Evolutionary conservation across 2,888 invertebrate species (phyloP), one percentile per base, ranked within the genome.

Genomic region (Lamellibrachia columna): DNA sequence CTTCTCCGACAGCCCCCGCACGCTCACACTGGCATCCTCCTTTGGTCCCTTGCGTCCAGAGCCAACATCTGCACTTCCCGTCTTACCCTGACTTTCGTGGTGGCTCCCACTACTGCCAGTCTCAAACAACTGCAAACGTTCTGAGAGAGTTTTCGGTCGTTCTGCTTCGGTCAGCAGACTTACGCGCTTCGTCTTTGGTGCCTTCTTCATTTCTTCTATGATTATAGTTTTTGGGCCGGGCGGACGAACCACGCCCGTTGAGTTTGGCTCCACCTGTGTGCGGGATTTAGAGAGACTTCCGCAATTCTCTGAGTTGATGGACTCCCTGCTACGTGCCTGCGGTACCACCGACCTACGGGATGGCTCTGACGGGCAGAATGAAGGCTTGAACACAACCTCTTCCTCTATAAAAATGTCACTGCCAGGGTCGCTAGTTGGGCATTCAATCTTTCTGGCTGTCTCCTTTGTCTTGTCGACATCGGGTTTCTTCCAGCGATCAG

Each of bases 1-100:
- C 53, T 53, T 91, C 91, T 91, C 52, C 40, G 91, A 91, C 91
- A 91, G n/a, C 22, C 91, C 91, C 15, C 91, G 91, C 11, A 91
- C 91, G 22, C 52, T 52, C 28, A 91, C 22, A 52, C 53, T 91
- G 91, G n/a, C 53, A 40, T 91, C 91, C 7, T 52, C 75, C 75
- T 75, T 75, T 6, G 6, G 15, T n/a, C 75, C 75, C 75, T 75
- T 75, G 15, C 22, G 75, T 75, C 55, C 55, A 55, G 6, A 55
- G 9, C 55, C 75, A 15, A 75, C 75, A 22, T 75, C 75, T 15
- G 3, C 22, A 75, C 75, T 75, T 75, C 75, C 75, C 22, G 75
- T 11, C 6, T 75, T 75, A 22, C 15, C 75, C 75, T 75, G 75
- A 75, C 75, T 22, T 75, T 75, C 75, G 4, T n/a, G 75, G 22